phyloP scores from a whole-genome alignment of 1,140 invertebrate species.

The Conus ventricosus region DNA sequence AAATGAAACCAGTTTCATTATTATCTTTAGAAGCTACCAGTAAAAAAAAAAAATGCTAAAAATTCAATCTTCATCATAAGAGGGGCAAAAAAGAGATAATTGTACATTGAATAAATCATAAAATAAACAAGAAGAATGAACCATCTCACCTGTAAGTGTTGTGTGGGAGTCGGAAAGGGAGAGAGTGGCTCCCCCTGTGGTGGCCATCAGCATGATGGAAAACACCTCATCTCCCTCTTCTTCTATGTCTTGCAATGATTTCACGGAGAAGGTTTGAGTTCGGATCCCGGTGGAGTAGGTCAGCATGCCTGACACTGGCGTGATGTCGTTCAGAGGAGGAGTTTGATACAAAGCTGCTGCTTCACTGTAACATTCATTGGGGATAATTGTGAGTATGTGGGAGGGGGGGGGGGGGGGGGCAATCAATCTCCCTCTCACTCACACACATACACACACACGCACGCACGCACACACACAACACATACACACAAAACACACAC shows the following conservation, averaged over 20 bases:
- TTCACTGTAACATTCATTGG: conserved; percentile 55
- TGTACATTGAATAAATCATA: too few relatives aligned
- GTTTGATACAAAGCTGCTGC: conserved; percentile 57
- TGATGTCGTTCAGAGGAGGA: conserved; percentile 61
- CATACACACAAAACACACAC: neutral
- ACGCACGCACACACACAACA: conserved; percentile 11
- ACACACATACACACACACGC: neutral
- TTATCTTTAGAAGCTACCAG: too few relatives aligned
- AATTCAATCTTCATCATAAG: too few relatives aligned
- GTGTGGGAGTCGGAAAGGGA: conserved; percentile 54
- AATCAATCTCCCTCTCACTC: neutral
- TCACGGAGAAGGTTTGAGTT: conserved; percentile 50
- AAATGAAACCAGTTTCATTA: too few relatives aligned
- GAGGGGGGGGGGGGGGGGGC: neutral
- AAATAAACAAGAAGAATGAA: neutral
- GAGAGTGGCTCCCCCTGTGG: conserved; percentile 64
- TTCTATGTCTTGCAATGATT: conserved; percentile 63
- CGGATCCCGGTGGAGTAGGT: conserved; percentile 48
- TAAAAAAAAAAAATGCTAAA: too few relatives aligned
- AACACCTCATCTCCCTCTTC: conserved; percentile 71
- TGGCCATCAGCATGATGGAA: conserved; percentile 60
- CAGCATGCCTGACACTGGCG: conserved; percentile 66
- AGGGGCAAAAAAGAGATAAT: too few relatives aligned
- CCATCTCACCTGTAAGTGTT: conserved; percentile 64
- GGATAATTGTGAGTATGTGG: neutral